phyloP scores from a whole-genome alignment of 2,888 invertebrate species.

The Synanthedon vespiformis region DNA sequence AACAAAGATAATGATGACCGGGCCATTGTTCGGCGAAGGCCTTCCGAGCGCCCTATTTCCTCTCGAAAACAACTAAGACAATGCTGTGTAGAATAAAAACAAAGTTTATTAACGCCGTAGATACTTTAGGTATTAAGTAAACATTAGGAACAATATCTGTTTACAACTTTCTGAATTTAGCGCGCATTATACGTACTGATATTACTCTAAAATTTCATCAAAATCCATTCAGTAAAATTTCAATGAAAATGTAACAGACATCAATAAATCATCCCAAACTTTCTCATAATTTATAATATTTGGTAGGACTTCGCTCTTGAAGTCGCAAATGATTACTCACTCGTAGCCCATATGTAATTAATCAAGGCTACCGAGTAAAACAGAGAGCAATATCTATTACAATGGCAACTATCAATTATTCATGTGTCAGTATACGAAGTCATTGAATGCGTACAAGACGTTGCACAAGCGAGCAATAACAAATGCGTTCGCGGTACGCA shows the following conservation, averaged over 20 bases:
- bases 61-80: background rate
- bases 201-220: too few relatives aligned
- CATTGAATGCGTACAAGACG: slow-evolving; percentile 11
- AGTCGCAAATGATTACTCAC: too few relatives aligned
- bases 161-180: too few relatives aligned
- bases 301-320: too few relatives aligned
- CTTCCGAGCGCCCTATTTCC: background rate
- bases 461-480: slow-evolving; percentile 26
- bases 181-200: too few relatives aligned
- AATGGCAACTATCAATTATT: slow-evolving; percentile 13
- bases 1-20: background rate
- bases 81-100: background rate
- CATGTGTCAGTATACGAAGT: slow-evolving; percentile 8
- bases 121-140: too few relatives aligned
- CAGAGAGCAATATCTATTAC: slow-evolving; percentile 15
- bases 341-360: background rate
- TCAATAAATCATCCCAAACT: too few relatives aligned
- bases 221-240: too few relatives aligned
- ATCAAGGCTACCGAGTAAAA: background rate
- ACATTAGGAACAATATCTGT: too few relatives aligned
- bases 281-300: too few relatives aligned
- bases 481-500: slow-evolving; percentile 22
- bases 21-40: background rate
- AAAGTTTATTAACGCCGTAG: too few relatives aligned
- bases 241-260: too few relatives aligned